Evolutionary conservation across 2,888 invertebrate genomes (phyloP).

Genomic region (Ornithoptera alexandrae): DNA sequence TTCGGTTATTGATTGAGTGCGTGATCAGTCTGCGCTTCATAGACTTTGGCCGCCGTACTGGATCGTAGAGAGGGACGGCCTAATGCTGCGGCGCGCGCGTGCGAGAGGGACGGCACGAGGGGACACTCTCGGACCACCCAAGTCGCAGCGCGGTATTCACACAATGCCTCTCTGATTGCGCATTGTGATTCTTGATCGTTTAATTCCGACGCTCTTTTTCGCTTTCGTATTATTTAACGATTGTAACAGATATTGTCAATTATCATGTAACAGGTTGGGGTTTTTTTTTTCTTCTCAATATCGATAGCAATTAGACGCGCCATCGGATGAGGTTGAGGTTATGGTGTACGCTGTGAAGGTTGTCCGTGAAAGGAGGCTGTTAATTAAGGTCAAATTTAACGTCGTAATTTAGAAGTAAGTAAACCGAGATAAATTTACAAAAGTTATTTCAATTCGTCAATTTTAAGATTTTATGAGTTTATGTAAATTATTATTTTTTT

Average conservation of each 20-base stretch:
- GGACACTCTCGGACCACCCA: conserved; percentile 67
- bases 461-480: too few species aligned
- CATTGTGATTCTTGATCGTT: conserved; percentile 62
- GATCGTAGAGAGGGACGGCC: conserved; percentile 31
- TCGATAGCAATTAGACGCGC: conserved; percentile 17
- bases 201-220: conserved; percentile 39
- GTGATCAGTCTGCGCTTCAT: conserved; percentile 24
- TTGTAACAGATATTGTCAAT: conserved; percentile 30
- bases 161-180: conserved; percentile 52
- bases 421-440: too few species aligned
- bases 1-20: conserved; percentile 20
- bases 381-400: too few species aligned
- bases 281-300: conserved; percentile 16
- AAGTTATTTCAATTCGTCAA: too few species aligned
- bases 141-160: conserved; percentile 60
- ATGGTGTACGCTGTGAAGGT: too few species aligned
- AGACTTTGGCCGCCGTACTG: conserved; percentile 37
- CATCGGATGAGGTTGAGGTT: not conserved
- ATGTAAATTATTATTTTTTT: too few species aligned
- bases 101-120: conserved; percentile 40
- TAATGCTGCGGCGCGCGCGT: conserved; percentile 25
- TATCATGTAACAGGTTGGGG: conserved; percentile 21
- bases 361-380: too few species aligned
- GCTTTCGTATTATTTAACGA: conserved; percentile 31
- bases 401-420: too few species aligned